Conservation (phyloP, 2,888 invertebrate species). For the Cataglyphis rosenhaueri region DNA sequence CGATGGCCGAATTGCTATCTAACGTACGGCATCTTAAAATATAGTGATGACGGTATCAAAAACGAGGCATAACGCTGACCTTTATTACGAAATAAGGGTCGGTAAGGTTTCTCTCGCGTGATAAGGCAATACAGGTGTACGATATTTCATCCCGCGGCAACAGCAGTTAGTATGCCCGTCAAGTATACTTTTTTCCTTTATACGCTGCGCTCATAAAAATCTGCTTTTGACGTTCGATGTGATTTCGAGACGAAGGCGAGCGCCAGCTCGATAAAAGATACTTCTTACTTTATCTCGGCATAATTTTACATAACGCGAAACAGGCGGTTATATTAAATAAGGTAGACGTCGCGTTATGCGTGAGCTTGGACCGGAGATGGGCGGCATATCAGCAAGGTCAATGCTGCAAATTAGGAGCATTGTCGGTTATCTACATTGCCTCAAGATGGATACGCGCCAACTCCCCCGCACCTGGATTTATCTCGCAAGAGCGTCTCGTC, state of each 20-base stretch:
- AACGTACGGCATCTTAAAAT: slow-evolving; percentile 25
- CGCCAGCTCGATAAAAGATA: slow-evolving; percentile 30
- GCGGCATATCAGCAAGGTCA: slow-evolving; percentile 67
- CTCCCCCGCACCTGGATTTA: slow-evolving; percentile 47
- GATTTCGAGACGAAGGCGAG: slow-evolving; percentile 20
- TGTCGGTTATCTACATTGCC: slow-evolving; percentile 53
- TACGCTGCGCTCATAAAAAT: slow-evolving; percentile 29
- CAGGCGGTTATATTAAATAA: slow-evolving; percentile 57
- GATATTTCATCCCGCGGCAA: slow-evolving; percentile 21
- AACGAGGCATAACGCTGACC: slow-evolving; percentile 38
- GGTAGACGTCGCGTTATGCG: slow-evolving; percentile 54
- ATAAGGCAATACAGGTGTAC: slow-evolving; percentile 10
- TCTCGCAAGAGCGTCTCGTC: slow-evolving; percentile 30
- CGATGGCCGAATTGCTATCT: background rate
- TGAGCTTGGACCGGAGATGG: slow-evolving; percentile 32
- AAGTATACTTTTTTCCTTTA: slow-evolving; percentile 18
- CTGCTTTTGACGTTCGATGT: slow-evolving; percentile 44
- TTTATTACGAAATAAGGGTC: slow-evolving; percentile 46
- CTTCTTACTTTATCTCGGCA: slow-evolving; percentile 48
- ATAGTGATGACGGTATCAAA: slow-evolving; percentile 15
- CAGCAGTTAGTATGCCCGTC: slow-evolving; percentile 30
- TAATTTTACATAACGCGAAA: slow-evolving; percentile 64
- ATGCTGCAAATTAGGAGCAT: slow-evolving; percentile 63
- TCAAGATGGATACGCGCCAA: slow-evolving; percentile 57
- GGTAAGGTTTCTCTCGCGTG: slow-evolving; percentile 4